A percentile compares a stretch with the other conserved stretches of the same genome.
phyloP scores from a whole-genome alignment of 1,140 invertebrate species.

The Papilio polytes region DNA sequence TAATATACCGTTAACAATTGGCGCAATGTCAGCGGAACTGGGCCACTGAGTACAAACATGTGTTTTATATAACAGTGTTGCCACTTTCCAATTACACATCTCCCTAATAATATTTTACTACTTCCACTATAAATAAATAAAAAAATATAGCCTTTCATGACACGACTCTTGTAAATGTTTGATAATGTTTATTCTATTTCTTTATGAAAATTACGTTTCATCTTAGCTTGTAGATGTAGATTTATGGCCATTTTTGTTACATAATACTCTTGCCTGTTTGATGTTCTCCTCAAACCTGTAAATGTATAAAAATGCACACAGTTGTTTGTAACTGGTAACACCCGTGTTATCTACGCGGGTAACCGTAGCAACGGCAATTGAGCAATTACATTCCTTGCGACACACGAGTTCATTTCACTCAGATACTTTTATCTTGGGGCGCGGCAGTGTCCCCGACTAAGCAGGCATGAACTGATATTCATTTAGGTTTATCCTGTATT shows the following conservation, averaged over 20 bases:
- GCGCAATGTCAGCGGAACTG: constrained; percentile 72
- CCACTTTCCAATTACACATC: background rate
- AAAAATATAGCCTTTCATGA: too few species aligned
- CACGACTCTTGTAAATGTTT: too few species aligned
- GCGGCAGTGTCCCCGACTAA: background rate
- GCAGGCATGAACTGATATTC: background rate
- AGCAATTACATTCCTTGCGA: constrained; percentile 71
- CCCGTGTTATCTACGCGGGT: constrained; percentile 39
- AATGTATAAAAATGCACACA: background rate
- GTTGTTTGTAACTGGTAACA: background rate
- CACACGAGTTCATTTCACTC: constrained; percentile 52
- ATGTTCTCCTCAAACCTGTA: background rate
- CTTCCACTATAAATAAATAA: too few species aligned
- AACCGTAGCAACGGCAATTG: constrained; percentile 67
- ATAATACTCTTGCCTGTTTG: background rate
- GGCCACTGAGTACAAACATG: constrained; percentile 51
- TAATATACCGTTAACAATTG: constrained; percentile 50
- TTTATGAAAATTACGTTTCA: too few species aligned
- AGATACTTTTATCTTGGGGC: constrained; percentile 14
- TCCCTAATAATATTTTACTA: background rate
- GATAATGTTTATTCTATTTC: too few species aligned
- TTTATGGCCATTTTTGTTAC: too few species aligned
- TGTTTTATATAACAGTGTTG: constrained; percentile 14
- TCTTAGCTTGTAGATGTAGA: too few species aligned
- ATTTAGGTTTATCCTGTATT: background rate